Percentiles rank a stretch among this genome's conserved stretches.
Evolutionary conservation across 2,888 invertebrate genomes (phyloP).

Genomic region (Allygus modestus): DNA sequence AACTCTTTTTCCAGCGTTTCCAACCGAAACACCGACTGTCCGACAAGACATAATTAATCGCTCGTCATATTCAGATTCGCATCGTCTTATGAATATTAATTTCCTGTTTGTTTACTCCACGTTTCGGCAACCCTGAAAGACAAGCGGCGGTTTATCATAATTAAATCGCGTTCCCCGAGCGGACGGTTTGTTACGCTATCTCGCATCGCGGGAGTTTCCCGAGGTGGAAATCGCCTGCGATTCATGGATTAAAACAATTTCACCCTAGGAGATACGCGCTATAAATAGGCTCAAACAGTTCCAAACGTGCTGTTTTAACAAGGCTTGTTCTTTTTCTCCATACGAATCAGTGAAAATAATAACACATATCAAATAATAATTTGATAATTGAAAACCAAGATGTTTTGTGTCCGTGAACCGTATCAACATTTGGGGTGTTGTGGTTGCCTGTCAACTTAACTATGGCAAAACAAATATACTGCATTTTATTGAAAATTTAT

Average conservation of each 20-base stretch:
- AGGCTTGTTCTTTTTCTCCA: no score
- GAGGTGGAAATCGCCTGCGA: background rate
- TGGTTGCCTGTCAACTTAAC: no score
- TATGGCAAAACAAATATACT: no score
- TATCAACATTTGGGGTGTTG: no score
- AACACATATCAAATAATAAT: no score
- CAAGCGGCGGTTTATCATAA: constrained; percentile 45
- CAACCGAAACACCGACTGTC: background rate
- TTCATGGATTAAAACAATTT: background rate
- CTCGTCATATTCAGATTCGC: constrained; percentile 11
- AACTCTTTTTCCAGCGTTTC: background rate
- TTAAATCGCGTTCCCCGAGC: constrained; percentile 37
- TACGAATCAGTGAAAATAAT: no score
- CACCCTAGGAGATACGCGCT: background rate
- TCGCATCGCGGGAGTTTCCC: background rate
- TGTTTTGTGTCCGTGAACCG: no score
- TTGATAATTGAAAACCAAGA: no score
- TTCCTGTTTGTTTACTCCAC: constrained; percentile 46
- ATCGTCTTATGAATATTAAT: constrained; percentile 50
- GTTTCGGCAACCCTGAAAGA: constrained; percentile 41
- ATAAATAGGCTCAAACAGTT: background rate
- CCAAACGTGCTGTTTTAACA: no score
- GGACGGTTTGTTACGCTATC: constrained; percentile 15
- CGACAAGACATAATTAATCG: constrained; percentile 25
- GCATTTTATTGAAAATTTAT: no score